These are phyloP conservation scores for Gila orcuttii DNA, from an alignment of 2,113 vertebrate species.

Conservation along the genomic window DNA sequence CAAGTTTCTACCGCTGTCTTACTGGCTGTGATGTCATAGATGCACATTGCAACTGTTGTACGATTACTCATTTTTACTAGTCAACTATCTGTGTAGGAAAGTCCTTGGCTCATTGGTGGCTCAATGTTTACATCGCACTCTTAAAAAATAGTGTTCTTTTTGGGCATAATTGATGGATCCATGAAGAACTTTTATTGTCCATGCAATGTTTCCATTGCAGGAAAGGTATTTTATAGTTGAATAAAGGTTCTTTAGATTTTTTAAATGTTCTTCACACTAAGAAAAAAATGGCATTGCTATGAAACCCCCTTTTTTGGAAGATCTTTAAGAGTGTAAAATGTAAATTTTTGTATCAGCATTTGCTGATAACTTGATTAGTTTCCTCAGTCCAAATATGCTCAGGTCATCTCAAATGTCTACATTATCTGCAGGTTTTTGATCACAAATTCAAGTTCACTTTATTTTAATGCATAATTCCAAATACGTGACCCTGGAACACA, in stretches of 20 bases:
- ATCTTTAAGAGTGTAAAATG: no score
- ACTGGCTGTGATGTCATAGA: slow-evolving; percentile 51
- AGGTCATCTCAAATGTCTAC: no score
- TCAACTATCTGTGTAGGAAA: neutral
- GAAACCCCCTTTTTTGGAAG: no score
- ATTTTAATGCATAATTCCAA: neutral
- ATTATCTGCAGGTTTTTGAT: neutral
- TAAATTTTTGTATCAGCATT: neutral
- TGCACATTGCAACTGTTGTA: slow-evolving; percentile 33
- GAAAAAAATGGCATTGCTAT: neutral
- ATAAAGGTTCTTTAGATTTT: no score
- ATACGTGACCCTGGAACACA: neutral
- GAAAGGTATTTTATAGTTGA: no score
- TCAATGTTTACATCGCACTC: neutral
- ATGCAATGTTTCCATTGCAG: no score
- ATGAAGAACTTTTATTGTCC: no score
- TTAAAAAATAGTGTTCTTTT: neutral
- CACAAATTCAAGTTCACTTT: neutral
- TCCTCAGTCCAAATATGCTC: neutral
- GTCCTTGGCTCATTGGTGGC: neutral
- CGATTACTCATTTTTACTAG: neutral
- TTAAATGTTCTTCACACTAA: no score
- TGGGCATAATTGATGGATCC: no score
- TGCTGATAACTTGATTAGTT: neutral
- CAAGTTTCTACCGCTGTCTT: slow-evolving; percentile 49